phyloP scores from a whole-genome alignment of 2,797 vertebrate genomes.

The Cetoscarus ocellatus region DNA sequence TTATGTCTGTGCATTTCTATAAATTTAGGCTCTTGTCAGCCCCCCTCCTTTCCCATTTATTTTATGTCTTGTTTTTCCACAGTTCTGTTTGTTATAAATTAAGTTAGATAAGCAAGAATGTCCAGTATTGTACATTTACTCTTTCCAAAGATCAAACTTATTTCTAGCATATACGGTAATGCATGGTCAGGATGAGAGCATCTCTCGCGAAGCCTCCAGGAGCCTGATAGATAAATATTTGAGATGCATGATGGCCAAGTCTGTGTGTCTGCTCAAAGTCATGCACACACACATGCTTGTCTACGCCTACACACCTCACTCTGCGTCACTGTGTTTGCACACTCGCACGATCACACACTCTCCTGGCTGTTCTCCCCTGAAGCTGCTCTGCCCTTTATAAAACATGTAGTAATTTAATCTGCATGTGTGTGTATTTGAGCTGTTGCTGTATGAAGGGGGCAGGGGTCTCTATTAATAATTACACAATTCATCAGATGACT shows the following conservation, averaged over 20 bases:
- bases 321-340: conserved; percentile 1
- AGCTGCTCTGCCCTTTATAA: conserved; percentile 25
- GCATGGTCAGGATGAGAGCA: conserved; percentile 22
- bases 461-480: conserved; percentile 74
- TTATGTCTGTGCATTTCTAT: too few species aligned
- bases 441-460: conserved; percentile 2
- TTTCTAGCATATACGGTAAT: too few species aligned
- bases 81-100: too few species aligned
- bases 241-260: conserved; percentile 52
- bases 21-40: too few species aligned
- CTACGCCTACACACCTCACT: conserved; percentile 8
- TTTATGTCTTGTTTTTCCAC: too few species aligned
- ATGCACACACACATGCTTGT: conserved; percentile 5
- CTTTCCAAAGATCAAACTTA: too few species aligned
- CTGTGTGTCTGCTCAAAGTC: conserved; percentile 43
- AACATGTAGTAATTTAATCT: conserved; percentile 49
- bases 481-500: conserved; percentile 67
- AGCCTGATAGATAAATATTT: conserved; percentile 76
- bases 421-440: conserved; percentile 8
- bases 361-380: conserved; percentile 1
- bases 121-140: too few species aligned
- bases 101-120: too few species aligned
- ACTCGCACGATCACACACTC: neutral
- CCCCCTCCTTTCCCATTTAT: too few species aligned
- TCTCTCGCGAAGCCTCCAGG: conserved; percentile 39